These are phyloP conservation scores for Meloidogyne hapla DNA, from an alignment of 1,140 invertebrate species.

Conservation along the genomic window DNA sequence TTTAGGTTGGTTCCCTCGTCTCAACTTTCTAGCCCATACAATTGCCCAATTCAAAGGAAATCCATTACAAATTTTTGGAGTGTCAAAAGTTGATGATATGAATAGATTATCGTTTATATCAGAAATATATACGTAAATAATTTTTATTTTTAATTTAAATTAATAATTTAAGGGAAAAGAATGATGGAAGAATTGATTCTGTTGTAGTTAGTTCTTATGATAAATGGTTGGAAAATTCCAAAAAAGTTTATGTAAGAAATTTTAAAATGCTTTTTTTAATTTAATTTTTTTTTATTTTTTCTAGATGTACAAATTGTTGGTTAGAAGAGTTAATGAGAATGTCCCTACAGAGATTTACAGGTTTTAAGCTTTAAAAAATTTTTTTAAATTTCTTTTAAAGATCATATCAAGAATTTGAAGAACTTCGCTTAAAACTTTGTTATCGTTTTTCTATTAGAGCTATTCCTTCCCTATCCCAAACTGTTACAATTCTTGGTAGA, in stretches of 20 bases:
- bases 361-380: conserved; percentile 1
- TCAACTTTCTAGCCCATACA: conserved; percentile 69
- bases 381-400: background rate
- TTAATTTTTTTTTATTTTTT: conserved; percentile 29
- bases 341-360: conserved; percentile 23
- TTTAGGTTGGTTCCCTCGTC: conserved; percentile 45
- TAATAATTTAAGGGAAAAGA: conserved; percentile 73
- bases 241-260: conserved; percentile 83
- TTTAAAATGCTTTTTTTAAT: background rate
- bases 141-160: conserved; percentile 3
- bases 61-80: conserved; percentile 37
- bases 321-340: conserved; percentile 70
- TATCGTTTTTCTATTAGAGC: conserved; percentile 40
- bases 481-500: conserved; percentile 28
- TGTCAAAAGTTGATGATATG: conserved; percentile 76
- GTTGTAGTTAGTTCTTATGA: conserved; percentile 84
- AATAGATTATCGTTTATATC: conserved; percentile 87
- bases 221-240: conserved; percentile 86
- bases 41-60: conserved; percentile 74
- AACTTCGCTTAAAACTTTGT: conserved; percentile 41
- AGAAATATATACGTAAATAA: conserved; percentile 82
- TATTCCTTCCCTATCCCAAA: conserved; percentile 28
- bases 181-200: conserved; percentile 82
- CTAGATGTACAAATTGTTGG: conserved; percentile 81
- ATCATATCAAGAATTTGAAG: conserved; percentile 40